These are phyloP conservation scores for Ceramica pisi DNA, from an alignment of 2,888 invertebrate species.

Conservation along the genomic window DNA sequence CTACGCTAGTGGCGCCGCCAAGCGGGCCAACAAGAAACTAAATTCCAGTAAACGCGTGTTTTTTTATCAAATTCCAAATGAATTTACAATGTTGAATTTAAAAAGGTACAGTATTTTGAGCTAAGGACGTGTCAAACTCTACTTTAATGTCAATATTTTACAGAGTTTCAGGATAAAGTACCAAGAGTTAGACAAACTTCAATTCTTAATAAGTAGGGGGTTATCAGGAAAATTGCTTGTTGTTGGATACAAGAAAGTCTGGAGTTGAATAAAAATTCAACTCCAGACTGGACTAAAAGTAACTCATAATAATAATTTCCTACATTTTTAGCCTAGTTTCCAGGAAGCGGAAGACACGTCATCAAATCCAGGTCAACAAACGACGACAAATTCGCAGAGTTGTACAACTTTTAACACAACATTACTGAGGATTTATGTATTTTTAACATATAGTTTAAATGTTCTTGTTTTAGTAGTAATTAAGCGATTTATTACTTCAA, in stretches of 20 bases:
- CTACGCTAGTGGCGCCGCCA: conserved; percentile 2
- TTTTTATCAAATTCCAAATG: no score
- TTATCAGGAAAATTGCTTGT: background rate
- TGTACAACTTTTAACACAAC: conserved; percentile 58
- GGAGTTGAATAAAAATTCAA: no score
- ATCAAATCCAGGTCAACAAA: conserved; percentile 61
- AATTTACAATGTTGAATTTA: no score
- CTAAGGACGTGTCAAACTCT: background rate
- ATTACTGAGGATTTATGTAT: conserved; percentile 54
- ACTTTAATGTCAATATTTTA: background rate
- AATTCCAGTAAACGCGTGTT: background rate
- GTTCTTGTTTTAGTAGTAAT: conserved; percentile 42
- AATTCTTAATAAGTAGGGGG: no score
- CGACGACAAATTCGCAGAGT: conserved; percentile 59
- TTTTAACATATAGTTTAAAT: conserved; percentile 40
- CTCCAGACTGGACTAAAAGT: conserved; percentile 17
- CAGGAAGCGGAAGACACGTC: conserved; percentile 54
- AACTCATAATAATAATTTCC: conserved; percentile 33
- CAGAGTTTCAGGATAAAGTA: background rate
- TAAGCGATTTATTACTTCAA: conserved; percentile 24
- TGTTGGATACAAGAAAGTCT: background rate
- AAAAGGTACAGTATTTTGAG: no score
- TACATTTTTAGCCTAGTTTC: conserved; percentile 53
- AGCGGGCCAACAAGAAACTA: background rate
- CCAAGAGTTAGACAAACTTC: no score